Evolutionary conservation across 2,797 vertebrate genomes (phyloP).

Genomic region (Cuculus canorus): DNA sequence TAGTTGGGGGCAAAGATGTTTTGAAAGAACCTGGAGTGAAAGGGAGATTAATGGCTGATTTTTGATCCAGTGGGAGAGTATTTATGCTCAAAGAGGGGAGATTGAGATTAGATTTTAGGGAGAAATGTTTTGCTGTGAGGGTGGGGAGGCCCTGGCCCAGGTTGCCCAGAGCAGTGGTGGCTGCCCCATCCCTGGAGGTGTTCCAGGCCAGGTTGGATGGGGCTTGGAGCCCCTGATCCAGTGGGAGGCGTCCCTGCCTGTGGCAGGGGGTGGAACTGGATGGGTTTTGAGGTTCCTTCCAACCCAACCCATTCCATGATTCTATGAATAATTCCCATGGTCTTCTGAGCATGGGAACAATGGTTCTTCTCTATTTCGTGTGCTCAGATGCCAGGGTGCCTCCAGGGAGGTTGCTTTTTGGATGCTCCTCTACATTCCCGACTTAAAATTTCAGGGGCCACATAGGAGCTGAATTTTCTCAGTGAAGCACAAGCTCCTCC

Average conservation of each 20-base stretch:
- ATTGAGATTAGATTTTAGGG: no score
- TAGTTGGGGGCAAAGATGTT: background rate
- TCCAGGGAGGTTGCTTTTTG: background rate
- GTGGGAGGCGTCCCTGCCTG: no score
- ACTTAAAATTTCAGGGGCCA: background rate
- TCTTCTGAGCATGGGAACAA: background rate
- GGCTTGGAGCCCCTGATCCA: no score
- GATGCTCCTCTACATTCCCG: background rate
- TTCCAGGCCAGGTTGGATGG: no score
- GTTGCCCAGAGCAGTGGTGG: no score
- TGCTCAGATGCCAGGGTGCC: background rate
- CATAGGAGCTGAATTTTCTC: background rate
- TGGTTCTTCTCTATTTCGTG: fast-evolving
- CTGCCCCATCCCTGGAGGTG: no score
- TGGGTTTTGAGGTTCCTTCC: no score
- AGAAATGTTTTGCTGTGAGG: no score
- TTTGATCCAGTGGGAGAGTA: background rate
- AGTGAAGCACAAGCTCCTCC: background rate
- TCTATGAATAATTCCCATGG: background rate
- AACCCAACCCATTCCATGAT: no score
- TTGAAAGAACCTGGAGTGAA: background rate
- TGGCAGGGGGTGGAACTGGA: no score
- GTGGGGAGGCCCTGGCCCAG: no score
- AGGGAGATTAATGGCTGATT: background rate
- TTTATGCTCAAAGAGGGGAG: no score